These are phyloP conservation scores for Cydia fagiglandana DNA, from an alignment of 1,140 invertebrate species.

Conservation along the genomic window DNA sequence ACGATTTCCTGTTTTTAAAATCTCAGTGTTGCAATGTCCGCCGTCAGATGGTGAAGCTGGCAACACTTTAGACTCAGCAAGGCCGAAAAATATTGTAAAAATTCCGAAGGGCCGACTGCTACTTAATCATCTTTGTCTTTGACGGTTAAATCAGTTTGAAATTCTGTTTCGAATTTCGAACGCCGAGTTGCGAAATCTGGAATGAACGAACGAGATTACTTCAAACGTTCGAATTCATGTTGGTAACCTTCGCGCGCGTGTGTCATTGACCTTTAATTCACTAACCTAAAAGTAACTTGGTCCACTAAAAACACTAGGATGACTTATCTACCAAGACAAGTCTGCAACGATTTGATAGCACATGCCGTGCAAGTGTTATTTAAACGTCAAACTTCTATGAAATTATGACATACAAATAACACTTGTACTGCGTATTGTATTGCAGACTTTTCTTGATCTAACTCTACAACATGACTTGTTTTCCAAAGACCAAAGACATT, in stretches of 20 bases:
- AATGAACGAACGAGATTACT: neutral
- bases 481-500: neutral
- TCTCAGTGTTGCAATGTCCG: conserved; percentile 31
- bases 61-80: conserved; percentile 20
- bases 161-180: neutral
- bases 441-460: too few species aligned
- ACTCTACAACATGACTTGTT: too few species aligned
- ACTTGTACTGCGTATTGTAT: too few species aligned
- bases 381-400: too few species aligned
- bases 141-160: neutral
- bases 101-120: neutral
- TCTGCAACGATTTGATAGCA: too few species aligned
- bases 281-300: neutral
- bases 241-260: neutral
- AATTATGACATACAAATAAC: too few species aligned
- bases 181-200: neutral
- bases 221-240: neutral
- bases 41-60: conserved; percentile 19
- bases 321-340: too few species aligned
- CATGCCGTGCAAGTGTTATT: too few species aligned
- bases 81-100: conserved; percentile 11
- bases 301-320: neutral
- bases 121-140: neutral
- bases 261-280: neutral
- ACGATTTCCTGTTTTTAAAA: conserved; percentile 32